phyloP scores from a whole-genome alignment of 2,888 invertebrate species.

The Apamea sordens region DNA sequence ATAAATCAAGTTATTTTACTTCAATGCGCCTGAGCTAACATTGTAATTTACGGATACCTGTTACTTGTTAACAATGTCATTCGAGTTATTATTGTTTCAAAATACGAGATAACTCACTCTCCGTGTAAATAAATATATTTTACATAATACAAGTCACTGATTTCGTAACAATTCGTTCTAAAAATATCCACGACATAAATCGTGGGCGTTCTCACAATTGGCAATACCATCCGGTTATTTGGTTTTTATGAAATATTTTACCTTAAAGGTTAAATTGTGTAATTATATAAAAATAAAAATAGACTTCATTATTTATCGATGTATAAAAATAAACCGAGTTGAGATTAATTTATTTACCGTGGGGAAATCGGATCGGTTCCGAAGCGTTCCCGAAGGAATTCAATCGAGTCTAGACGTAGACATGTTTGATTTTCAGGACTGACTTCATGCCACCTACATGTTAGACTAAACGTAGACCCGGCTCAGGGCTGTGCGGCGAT shows the following conservation, averaged over 20 bases:
- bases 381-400: slow-evolving; percentile 74
- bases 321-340: slow-evolving; percentile 76
- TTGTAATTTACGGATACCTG: slow-evolving; percentile 25
- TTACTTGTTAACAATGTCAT: slow-evolving; percentile 11
- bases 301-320: slow-evolving; percentile 45
- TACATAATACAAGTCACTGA: neutral
- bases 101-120: neutral
- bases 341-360: slow-evolving; percentile 81
- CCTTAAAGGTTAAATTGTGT: slow-evolving; percentile 1
- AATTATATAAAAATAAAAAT: slow-evolving; percentile 30
- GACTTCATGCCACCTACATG: slow-evolving; percentile 49
- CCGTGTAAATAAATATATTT: neutral
- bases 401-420: slow-evolving; percentile 78
- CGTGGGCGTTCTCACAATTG: slow-evolving; percentile 14
- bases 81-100: neutral
- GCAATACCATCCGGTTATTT: neutral
- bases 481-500: slow-evolving; percentile 17
- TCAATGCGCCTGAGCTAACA: slow-evolving; percentile 31
- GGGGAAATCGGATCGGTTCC: slow-evolving; percentile 72
- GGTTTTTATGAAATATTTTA: slow-evolving; percentile 21
- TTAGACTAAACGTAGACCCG: slow-evolving; percentile 31
- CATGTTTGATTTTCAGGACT: slow-evolving; percentile 75
- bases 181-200: neutral
- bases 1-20: slow-evolving; percentile 51
- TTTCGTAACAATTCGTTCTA: neutral